phyloP scores from a whole-genome alignment of 2,113 vertebrate species.

The Turnix velox region DNA sequence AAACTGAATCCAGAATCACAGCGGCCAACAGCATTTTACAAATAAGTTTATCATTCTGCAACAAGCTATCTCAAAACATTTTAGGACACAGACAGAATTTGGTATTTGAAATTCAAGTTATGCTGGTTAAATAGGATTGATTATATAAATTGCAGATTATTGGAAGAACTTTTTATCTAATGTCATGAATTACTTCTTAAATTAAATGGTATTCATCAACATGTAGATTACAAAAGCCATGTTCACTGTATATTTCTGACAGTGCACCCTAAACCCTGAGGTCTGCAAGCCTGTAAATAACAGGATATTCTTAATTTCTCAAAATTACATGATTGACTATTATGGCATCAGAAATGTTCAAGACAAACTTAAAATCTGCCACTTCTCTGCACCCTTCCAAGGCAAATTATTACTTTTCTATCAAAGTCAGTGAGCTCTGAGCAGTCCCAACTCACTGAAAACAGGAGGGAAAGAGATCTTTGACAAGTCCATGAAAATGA shows the following conservation, averaged over 20 bases:
- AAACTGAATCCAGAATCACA: neutral
- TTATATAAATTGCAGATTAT: neutral
- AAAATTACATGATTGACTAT: neutral
- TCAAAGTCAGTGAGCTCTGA: neutral
- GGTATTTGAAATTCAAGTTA: neutral
- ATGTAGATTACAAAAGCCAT: neutral
- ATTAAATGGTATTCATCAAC: neutral
- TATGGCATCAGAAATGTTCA: neutral
- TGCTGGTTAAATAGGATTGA: neutral
- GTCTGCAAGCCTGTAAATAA: neutral
- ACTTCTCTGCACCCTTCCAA: neutral
- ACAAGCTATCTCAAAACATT: neutral
- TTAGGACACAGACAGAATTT: neutral
- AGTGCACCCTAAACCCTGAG: neutral
- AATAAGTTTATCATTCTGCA: neutral
- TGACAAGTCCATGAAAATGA: neutral
- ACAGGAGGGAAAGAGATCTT: neutral
- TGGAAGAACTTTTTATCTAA: neutral
- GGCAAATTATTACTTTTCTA: neutral
- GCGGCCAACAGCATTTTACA: neutral
- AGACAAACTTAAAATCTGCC: neutral
- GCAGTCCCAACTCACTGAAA: neutral
- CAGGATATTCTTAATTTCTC: neutral
- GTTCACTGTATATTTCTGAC: neutral
- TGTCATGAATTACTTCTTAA: neutral